These are phyloP conservation scores for Halcyon senegalensis DNA, from an alignment of 2,113 vertebrate species.

Conservation along the genomic window DNA sequence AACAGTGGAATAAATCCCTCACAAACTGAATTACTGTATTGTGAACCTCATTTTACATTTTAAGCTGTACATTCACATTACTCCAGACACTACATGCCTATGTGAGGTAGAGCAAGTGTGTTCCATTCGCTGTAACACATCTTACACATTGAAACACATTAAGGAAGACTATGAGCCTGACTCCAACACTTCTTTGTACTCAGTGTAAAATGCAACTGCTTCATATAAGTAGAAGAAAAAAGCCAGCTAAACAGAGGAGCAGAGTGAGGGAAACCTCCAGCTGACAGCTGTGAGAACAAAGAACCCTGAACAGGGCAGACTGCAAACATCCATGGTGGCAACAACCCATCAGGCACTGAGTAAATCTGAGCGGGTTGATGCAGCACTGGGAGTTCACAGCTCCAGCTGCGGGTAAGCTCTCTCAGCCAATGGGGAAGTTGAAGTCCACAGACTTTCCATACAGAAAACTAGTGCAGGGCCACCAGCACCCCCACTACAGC, in stretches of 20 bases:
- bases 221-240: background rate
- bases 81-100: background rate
- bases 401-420: background rate
- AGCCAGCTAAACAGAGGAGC: background rate
- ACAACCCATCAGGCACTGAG: background rate
- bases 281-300: fast-evolving
- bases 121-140: background rate
- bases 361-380: background rate
- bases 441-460: background rate
- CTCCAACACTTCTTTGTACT: background rate
- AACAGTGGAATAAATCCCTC: background rate
- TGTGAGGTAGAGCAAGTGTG: background rate
- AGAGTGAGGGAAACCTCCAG: background rate
- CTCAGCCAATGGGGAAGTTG: fast-evolving
- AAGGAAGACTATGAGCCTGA: background rate
- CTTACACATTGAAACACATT: background rate
- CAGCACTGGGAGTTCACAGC: background rate
- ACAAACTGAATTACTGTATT: background rate
- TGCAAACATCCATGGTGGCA: background rate
- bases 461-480: background rate
- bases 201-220: background rate
- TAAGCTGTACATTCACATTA: background rate
- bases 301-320: background rate
- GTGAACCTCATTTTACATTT: background rate
- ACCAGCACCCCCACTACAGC: background rate